A percentile compares a stretch with the other conserved stretches of the same genome.
These are phyloP conservation scores for Cynocephalus volans DNA, from an alignment of 2,113 vertebrate species.

Conservation along the genomic window DNA sequence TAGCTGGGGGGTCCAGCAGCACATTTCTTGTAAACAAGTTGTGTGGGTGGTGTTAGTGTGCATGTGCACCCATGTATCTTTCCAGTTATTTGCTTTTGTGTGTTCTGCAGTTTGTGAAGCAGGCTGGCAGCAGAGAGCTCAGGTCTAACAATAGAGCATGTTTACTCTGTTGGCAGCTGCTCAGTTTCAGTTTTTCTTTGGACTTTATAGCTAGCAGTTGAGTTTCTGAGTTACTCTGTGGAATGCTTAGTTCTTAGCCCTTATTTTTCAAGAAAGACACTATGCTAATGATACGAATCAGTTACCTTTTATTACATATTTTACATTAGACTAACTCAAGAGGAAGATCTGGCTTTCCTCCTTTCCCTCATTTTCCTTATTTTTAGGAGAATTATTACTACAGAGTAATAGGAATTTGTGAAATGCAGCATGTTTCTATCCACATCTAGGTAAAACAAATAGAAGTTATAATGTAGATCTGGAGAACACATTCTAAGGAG, in stretches of 20 bases:
- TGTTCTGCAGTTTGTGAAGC: no score
- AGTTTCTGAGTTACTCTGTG: no score
- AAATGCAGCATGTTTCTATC: background rate
- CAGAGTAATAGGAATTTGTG: background rate
- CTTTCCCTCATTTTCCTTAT: background rate
- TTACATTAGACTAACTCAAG: background rate
- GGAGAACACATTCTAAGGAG: background rate
- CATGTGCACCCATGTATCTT: no score
- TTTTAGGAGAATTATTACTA: background rate
- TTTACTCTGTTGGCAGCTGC: background rate
- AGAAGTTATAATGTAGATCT: background rate
- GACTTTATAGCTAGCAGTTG: no score
- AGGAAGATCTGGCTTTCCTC: background rate
- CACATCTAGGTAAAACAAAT: constrained; percentile 10
- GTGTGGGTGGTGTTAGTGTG: no score
- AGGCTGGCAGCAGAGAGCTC: no score
- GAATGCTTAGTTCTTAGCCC: no score
- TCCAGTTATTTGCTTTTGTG: no score
- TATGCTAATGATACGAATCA: background rate
- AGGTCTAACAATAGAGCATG: no score
- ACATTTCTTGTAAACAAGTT: no score
- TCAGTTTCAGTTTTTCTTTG: no score
- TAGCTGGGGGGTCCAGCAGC: no score
- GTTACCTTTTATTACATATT: background rate
- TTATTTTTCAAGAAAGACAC: constrained; percentile 38